These are phyloP conservation scores for Bubo scandiacus DNA, from an alignment of 2,113 vertebrate genomes.

Conservation along the genomic window DNA sequence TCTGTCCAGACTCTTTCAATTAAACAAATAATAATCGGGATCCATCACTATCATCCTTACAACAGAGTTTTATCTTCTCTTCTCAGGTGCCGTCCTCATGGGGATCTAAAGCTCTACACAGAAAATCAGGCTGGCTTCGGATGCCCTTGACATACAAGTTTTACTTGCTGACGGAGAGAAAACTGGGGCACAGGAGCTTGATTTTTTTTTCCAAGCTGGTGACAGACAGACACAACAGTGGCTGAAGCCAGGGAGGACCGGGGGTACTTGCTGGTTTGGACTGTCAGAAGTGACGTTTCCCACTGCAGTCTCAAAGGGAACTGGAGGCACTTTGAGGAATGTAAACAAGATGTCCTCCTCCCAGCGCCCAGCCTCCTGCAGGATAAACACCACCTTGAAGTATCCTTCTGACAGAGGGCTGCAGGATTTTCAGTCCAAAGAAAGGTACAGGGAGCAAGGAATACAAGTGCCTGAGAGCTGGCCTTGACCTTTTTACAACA, in stretches of 20 bases:
- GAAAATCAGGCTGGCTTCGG: not conserved
- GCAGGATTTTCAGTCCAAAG: not conserved
- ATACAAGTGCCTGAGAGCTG: not conserved
- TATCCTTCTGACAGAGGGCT: not conserved
- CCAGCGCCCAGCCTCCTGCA: not conserved
- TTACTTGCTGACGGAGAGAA: not conserved
- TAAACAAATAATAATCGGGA: not conserved
- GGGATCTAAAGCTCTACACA: not conserved
- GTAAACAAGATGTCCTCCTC: not conserved
- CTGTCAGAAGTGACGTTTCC: not conserved
- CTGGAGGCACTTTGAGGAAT: not conserved
- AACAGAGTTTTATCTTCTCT: conserved; percentile 9
- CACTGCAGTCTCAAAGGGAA: not conserved
- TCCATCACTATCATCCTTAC: not conserved
- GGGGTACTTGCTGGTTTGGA: not conserved
- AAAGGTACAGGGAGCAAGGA: not conserved
- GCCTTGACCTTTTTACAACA: not conserved
- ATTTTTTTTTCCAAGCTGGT: not conserved
- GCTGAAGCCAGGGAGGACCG: not conserved
- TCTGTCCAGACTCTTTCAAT: not conserved
- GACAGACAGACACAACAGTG: not conserved
- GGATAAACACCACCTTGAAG: not conserved
- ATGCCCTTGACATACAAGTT: conserved; percentile 30
- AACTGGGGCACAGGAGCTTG: conserved; percentile 18
- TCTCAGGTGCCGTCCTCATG: not conserved